Evolutionary conservation across 2,113 vertebrate genomes (phyloP).

Genomic region (Corythornis cristatus): DNA sequence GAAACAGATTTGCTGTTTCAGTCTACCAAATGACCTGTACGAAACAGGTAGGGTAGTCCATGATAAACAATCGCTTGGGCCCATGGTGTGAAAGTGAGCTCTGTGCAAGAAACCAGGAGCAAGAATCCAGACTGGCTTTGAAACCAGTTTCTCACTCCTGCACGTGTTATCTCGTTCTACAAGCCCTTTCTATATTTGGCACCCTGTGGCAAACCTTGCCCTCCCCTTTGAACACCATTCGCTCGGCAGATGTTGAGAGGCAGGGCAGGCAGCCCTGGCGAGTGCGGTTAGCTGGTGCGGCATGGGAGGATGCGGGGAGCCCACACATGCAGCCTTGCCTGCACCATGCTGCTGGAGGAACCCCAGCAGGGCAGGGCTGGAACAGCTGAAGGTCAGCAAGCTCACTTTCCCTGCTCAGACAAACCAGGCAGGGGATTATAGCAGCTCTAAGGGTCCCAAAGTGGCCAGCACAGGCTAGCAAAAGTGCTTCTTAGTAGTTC

Average conservation of each 20-base stretch:
- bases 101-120: background rate
- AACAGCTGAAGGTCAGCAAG: background rate
- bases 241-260: background rate
- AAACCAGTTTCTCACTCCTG: background rate
- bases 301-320: background rate
- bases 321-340: background rate
- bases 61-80: background rate
- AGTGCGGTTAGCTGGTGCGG: rapidly evolving
- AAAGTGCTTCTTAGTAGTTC: background rate
- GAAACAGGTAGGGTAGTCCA: background rate
- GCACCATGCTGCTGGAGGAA: background rate
- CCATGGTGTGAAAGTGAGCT: background rate
- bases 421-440: rapidly evolving
- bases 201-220: background rate
- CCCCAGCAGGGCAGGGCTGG: background rate
- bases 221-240: background rate
- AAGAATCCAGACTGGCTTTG: background rate
- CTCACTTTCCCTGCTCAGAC: background rate
- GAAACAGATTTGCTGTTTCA: background rate
- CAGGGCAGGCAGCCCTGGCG: background rate
- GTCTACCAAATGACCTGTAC: background rate
- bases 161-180: background rate
- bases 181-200: slow-evolving; percentile 1
- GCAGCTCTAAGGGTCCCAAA: background rate
- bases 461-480: rapidly evolving